Percentiles rank a stretch among this genome's conserved stretches.
phyloP scores from a whole-genome alignment of 1,140 invertebrate species.

The Nasonia longicornis region DNA sequence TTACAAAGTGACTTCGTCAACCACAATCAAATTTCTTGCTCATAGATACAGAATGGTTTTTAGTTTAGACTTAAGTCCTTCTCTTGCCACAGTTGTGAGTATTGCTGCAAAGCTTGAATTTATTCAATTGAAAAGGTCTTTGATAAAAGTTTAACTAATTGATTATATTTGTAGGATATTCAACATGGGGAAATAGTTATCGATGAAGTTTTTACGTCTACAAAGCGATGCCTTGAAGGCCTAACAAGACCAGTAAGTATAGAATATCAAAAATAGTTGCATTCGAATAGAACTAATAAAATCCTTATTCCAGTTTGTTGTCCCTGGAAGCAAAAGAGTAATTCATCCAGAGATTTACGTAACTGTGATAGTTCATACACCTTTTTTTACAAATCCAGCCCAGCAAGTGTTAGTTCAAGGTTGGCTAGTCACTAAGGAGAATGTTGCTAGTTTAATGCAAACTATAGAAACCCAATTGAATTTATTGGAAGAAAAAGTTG shows the following conservation, averaged over 20 bases:
- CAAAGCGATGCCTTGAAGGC: constrained; percentile 75
- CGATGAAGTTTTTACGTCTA: constrained; percentile 76
- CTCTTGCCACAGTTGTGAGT: constrained; percentile 77
- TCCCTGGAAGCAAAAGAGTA: constrained; percentile 76
- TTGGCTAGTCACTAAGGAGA: constrained; percentile 75
- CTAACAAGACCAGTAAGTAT: constrained; percentile 76
- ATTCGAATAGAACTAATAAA: background rate
- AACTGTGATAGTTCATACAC: constrained; percentile 84
- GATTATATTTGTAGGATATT: constrained; percentile 69
- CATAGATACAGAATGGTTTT: constrained; percentile 80
- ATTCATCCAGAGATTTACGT: constrained; percentile 82
- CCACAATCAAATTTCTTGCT: constrained; percentile 70
- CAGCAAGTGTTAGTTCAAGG: constrained; percentile 85
- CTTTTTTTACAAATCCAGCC: constrained; percentile 78
- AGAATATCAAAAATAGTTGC: constrained; percentile 1
- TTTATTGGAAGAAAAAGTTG: constrained; percentile 75
- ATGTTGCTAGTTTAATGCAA: constrained; percentile 74
- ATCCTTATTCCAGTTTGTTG: constrained; percentile 73
- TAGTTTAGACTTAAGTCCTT: constrained; percentile 86
- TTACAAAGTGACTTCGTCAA: constrained; percentile 69
- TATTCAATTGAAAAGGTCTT: background rate
- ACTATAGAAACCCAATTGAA: constrained; percentile 73
- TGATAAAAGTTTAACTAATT: constrained; percentile 23
- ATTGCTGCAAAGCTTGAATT: background rate
- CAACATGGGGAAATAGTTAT: constrained; percentile 77